Evolutionary conservation across 2,113 vertebrate genomes (phyloP).

Genomic region (Todiramphus chloris): DNA sequence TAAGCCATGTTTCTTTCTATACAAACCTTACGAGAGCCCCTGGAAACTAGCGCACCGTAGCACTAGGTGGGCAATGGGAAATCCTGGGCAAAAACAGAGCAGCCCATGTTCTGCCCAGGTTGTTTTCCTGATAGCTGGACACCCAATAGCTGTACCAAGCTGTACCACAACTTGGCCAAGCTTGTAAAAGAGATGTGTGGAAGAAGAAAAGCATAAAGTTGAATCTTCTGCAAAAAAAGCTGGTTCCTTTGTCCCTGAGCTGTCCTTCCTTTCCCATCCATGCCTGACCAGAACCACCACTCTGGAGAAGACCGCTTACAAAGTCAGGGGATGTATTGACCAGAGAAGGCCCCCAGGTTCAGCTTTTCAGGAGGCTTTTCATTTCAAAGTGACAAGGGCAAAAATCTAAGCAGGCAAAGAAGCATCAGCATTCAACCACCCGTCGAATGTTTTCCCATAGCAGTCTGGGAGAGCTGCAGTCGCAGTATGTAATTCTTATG

Average conservation of each 20-base stretch:
- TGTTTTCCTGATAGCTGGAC: neutral
- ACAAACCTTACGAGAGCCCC: neutral
- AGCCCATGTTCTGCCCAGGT: neutral
- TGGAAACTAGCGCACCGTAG: neutral
- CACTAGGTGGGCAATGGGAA: neutral
- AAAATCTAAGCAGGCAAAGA: neutral
- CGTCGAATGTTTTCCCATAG: accelerated
- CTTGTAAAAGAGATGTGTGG: too few relatives aligned
- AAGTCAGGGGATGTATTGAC: neutral
- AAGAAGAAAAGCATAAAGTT: neutral
- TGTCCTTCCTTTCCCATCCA: neutral
- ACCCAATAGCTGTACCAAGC: neutral
- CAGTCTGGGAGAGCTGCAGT: neutral
- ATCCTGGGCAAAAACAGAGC: neutral
- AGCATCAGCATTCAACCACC: neutral
- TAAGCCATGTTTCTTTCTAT: neutral
- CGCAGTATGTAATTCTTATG: neutral
- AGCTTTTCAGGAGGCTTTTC: neutral
- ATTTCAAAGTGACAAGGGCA: neutral
- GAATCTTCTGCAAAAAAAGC: neutral
- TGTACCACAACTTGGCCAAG: neutral
- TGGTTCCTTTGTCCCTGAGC: neutral
- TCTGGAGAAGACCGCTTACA: neutral
- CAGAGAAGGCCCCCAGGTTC: accelerated
- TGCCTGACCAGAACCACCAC: neutral